A percentile compares a stretch with the other conserved stretches of the same genome.
These are phyloP conservation scores for Podarcis lilfordi DNA, from an alignment of 2,797 vertebrate species.

Conservation along the genomic window DNA sequence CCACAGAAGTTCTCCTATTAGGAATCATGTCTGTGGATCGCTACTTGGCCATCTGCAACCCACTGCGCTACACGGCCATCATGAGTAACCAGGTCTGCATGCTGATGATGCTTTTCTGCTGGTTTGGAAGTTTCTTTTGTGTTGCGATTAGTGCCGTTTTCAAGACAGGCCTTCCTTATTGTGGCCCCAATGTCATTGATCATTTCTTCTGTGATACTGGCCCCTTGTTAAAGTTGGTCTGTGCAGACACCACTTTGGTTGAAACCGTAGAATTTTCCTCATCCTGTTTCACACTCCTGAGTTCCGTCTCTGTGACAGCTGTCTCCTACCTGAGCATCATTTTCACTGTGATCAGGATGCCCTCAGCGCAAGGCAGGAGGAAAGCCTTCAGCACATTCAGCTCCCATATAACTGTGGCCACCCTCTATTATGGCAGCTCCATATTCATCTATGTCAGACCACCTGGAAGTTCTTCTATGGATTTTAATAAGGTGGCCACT, in stretches of 20 bases:
- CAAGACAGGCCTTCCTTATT: conserved; percentile 51
- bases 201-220: conserved; percentile 69
- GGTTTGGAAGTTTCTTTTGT: neutral
- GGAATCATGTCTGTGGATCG: conserved; percentile 49
- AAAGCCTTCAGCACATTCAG: conserved; percentile 66
- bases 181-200: conserved; percentile 48
- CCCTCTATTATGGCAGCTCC: conserved; percentile 63
- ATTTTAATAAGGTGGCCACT: conserved; percentile 5
- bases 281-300: conserved; percentile 46
- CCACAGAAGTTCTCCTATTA: conserved; percentile 41
- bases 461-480: conserved; percentile 47
- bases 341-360: conserved; percentile 51
- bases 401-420: conserved; percentile 61
- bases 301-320: conserved; percentile 47
- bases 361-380: conserved; percentile 49
- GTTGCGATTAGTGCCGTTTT: neutral
- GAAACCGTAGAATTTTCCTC: conserved; percentile 51
- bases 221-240: conserved; percentile 58
- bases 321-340: conserved; percentile 58
- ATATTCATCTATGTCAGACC: conserved; percentile 62
- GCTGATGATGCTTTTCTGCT: conserved; percentile 21
- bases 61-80: conserved; percentile 43
- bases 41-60: conserved; percentile 52
- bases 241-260: conserved; percentile 49
- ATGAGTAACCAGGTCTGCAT: conserved; percentile 42